Evolutionary conservation across 2,888 invertebrate species (phyloP).

Genomic region (Augiades crinisus): DNA sequence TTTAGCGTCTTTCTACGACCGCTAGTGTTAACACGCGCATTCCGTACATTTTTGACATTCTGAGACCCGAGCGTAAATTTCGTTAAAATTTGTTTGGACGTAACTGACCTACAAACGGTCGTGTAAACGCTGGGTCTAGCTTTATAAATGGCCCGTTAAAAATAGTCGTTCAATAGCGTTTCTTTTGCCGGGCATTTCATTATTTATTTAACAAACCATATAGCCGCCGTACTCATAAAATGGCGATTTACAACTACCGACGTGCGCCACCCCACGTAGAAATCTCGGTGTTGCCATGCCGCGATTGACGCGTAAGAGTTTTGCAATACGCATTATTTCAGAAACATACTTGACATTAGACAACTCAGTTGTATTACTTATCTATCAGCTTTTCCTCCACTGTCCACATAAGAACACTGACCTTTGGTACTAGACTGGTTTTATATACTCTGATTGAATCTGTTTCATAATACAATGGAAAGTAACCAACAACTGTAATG

Average conservation of each 20-base stretch:
- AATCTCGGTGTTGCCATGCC: slow-evolving; percentile 2
- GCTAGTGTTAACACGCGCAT: background rate
- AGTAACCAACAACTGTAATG: no score
- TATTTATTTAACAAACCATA: slow-evolving; percentile 11
- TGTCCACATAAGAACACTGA: no score
- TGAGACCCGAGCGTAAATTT: slow-evolving; percentile 4
- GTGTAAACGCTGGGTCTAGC: background rate
- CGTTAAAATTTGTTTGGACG: slow-evolving; percentile 16
- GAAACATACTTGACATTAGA: no score
- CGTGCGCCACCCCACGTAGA: slow-evolving; percentile 5
- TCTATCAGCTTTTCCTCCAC: no score
- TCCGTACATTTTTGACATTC: background rate
- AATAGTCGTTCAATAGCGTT: slow-evolving; percentile 9
- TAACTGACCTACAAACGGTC: slow-evolving; percentile 12
- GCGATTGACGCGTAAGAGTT: no score
- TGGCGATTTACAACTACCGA: slow-evolving; percentile 11
- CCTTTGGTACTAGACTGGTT: no score
- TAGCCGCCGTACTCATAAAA: slow-evolving; percentile 4
- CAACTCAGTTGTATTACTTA: no score
- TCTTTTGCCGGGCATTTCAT: slow-evolving; percentile 2
- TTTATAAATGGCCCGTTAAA: background rate
- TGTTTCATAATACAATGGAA: no score
- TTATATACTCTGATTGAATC: no score
- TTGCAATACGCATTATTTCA: no score
- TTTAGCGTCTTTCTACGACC: background rate